Evolutionary conservation across 2,797 vertebrate genomes (phyloP).

Genomic region (Melanotaenia parkinsoni): DNA sequence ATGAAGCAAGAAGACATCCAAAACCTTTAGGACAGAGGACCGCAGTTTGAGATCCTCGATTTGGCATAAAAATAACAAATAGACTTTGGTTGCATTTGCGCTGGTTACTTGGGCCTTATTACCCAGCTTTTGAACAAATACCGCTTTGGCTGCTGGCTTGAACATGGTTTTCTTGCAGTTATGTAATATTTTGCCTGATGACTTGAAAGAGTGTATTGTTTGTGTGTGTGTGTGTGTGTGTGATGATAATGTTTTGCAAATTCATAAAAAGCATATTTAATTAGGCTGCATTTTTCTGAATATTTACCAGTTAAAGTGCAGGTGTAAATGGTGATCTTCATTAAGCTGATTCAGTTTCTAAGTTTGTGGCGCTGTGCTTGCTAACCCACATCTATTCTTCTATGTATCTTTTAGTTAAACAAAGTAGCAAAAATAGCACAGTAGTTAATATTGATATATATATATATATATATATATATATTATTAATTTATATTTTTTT

Average conservation of each 20-base stretch:
- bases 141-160: slow-evolving; percentile 25
- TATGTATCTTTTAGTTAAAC: neutral
- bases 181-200: slow-evolving; percentile 21
- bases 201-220: slow-evolving; percentile 3
- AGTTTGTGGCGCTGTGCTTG: neutral
- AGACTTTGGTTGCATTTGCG: too few relatives aligned
- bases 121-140: slow-evolving; percentile 21
- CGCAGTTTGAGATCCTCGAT: too few relatives aligned
- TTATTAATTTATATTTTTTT: neutral
- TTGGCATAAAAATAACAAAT: too few relatives aligned
- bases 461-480: too few relatives aligned
- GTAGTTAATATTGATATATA: too few relatives aligned
- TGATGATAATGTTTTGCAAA: neutral
- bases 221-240: neutral
- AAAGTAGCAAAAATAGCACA: too few relatives aligned
- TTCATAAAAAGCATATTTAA: slow-evolving; percentile 7
- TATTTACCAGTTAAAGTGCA: slow-evolving; percentile 10
- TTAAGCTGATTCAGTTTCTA: slow-evolving; percentile 6
- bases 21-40: too few relatives aligned
- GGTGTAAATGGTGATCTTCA: slow-evolving; percentile 10
- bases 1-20: neutral
- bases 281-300: slow-evolving; percentile 7
- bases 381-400: neutral
- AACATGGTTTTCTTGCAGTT: slow-evolving; percentile 15
- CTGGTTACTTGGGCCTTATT: neutral